Base-by-base conservation (phyloP, 1,140 invertebrate species). In the Monochamus saltuarius region DNA sequence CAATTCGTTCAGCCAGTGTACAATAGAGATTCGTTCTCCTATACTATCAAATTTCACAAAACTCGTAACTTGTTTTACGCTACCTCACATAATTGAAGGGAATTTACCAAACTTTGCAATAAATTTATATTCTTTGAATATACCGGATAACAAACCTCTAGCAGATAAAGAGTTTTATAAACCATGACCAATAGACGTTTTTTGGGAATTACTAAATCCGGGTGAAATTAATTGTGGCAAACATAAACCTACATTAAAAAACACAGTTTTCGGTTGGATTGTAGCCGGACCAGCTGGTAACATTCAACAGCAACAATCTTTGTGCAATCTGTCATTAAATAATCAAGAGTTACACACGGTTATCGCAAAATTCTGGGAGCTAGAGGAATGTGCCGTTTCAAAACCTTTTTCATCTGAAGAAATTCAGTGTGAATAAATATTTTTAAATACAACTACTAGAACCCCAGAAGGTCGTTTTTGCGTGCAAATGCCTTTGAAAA, bases 401-500 rank as follows among this genome's bases (percentile, higher is more conserved):
- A 38, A n/a, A 11, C n/a, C 14, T 4, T 46, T 13, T 7, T 46
- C 45, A 14, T 19, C 17, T 9, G 14, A 53, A 38, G 13, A 40
- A 13, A 38, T 10, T 9, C 16, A 17, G 13, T 49, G 38, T 22
- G 53, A 45, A 43, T 0, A 29, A 2, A 3, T 43, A 43, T 56
- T 56, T 29, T 4, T 4, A 4, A 29, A 56, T 9, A 43, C 17
- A 22, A 19, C 13, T 34, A 6, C 11, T 36, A 13, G 36, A 16
- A 19, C n/a, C 3, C 9, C 16, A 10, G 19, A 54, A n/a, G 39
- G 53, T 9, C 19, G 53, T 43, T 56, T 56, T 29, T 22, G 16
- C 11, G 53, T 56, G 4, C 22, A 36, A 11, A 43, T 46, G 11
- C 40, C 53, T 16, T 19, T 56, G 8, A 56, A 56, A 46, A 40